Evolutionary conservation across 2,113 vertebrate species (phyloP).

Genomic region (Cynocephalus volans): DNA sequence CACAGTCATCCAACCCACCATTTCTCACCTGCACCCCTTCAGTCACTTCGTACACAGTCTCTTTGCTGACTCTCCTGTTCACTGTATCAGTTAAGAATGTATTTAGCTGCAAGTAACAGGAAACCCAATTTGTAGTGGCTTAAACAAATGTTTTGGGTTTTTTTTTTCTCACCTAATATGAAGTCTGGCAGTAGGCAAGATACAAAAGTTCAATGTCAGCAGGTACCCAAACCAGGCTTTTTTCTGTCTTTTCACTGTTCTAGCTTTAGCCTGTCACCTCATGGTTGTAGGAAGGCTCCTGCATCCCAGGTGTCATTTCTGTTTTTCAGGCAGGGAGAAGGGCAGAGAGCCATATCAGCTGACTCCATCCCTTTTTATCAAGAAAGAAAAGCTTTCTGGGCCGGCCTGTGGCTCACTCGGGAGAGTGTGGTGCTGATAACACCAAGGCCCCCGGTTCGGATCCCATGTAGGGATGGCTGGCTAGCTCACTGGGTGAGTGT

Average conservation of each 20-base stretch:
- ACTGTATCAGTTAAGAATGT: neutral
- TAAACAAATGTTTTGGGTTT: neutral
- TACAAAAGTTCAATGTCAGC: neutral
- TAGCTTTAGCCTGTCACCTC: neutral
- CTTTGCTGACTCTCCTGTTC: neutral
- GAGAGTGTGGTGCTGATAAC: too few species aligned
- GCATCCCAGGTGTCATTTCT: neutral
- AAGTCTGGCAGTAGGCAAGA: neutral
- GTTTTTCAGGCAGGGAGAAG: neutral
- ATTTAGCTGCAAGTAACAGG: neutral
- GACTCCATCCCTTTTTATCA: neutral
- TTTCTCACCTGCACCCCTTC: neutral
- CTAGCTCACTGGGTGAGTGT: too few species aligned
- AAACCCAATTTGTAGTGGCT: neutral
- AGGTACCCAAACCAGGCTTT: neutral
- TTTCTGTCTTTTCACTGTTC: neutral
- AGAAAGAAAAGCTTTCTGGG: neutral
- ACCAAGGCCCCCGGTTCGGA: too few species aligned
- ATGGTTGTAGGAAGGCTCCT: neutral
- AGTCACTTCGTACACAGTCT: neutral
- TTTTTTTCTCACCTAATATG: neutral
- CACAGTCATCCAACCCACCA: accelerated
- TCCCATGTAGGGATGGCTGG: too few species aligned
- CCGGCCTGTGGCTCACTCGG: too few species aligned
- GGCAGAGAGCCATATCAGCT: neutral